Evolutionary conservation across 2,888 invertebrate genomes (phyloP).

Genomic region (Macrophya alboannulata): DNA sequence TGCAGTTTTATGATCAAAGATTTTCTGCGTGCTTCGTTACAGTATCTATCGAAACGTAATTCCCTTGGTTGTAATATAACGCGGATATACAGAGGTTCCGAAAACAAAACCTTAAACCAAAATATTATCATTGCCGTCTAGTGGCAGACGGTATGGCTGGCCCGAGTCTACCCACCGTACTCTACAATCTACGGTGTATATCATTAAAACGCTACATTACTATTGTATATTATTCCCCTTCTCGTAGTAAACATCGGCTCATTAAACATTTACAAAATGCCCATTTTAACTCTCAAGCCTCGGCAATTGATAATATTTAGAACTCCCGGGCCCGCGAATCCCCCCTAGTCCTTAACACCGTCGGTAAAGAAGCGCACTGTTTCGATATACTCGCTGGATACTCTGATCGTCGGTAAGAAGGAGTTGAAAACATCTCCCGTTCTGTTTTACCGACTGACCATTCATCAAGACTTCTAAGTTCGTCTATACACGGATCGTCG

Average conservation of each 20-base stretch:
- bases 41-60: neutral
- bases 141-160: conserved; percentile 54
- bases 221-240: conserved; percentile 65
- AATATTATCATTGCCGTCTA: conserved; percentile 49
- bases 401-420: neutral
- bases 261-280: conserved; percentile 65
- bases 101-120: conserved; percentile 42
- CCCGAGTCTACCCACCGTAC: conserved; percentile 54
- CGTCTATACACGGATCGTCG: neutral
- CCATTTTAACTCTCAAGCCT: conserved; percentile 56
- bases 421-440: neutral
- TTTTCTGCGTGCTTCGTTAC: neutral
- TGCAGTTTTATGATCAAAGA: neutral
- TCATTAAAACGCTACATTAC: conserved; percentile 59
- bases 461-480: neutral
- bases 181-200: conserved; percentile 59
- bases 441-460: neutral
- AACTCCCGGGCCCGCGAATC: conserved; percentile 12
- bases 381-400: neutral
- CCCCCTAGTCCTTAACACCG: neutral
- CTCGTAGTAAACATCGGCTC: conserved; percentile 64
- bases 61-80: neutral
- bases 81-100: conserved; percentile 1
- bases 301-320: conserved; percentile 54
- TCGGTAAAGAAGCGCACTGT: neutral